Conservation (phyloP, 92 coral and sea anemone genomes). For the Epizoanthus ramosus region DNA sequence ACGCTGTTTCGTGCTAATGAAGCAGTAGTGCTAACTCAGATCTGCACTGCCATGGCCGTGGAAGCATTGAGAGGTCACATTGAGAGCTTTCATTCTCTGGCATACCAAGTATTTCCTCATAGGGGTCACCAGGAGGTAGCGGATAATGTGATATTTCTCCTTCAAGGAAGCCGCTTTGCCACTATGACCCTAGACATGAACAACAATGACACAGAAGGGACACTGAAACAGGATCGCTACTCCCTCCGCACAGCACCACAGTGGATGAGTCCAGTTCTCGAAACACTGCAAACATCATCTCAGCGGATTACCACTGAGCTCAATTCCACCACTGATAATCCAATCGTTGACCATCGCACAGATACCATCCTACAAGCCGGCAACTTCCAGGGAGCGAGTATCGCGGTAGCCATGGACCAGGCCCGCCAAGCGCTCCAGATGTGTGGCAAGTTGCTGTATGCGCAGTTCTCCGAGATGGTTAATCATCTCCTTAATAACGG, state of each 20-base stretch:
- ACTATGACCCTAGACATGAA: conserved; percentile 40
- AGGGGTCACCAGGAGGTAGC: conserved; percentile 54
- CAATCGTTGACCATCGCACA: conserved; percentile 47
- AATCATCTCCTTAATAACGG: conserved; percentile 45
- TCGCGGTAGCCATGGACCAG: conserved; percentile 56
- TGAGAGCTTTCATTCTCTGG: conserved; percentile 50
- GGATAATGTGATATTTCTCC: conserved; percentile 32
- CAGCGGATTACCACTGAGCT: conserved; percentile 46
- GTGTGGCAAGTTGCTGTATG: conserved; percentile 54
- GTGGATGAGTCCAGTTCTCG: conserved; percentile 54
- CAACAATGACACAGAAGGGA: conserved; percentile 31
- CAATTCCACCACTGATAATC: conserved; percentile 52
- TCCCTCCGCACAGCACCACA: conserved; percentile 55
- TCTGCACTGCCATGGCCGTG: conserved; percentile 43
- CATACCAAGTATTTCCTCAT: conserved; percentile 43
- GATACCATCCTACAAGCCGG: conserved; percentile 33
- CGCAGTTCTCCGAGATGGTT: conserved; percentile 51
- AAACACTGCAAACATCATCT: conserved; percentile 42
- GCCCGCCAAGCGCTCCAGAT: conserved; percentile 54
- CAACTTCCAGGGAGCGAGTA: conserved; percentile 55
- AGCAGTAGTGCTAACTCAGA: conserved; percentile 48
- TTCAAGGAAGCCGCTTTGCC: conserved; percentile 45
- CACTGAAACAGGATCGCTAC: conserved; percentile 52
- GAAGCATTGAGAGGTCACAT: conserved; percentile 48
- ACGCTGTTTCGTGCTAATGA: conserved; percentile 42